A percentile compares a stretch with the other conserved stretches of the same genome.
Conservation (phyloP, 2,888 invertebrate genomes). For the Sipunculus nudus region DNA sequence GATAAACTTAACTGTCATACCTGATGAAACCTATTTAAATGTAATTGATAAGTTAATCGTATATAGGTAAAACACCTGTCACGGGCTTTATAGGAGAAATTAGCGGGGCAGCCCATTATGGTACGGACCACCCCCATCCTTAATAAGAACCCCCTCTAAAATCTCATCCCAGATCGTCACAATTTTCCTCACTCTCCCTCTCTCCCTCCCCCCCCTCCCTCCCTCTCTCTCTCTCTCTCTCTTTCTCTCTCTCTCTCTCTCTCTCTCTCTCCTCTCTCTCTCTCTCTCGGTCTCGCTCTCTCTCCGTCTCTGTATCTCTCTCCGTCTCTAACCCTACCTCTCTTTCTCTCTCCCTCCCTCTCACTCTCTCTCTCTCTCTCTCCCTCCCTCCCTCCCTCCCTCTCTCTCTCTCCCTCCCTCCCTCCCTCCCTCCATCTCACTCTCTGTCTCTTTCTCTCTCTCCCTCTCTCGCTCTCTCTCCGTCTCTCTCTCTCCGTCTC, state of each 20-base stretch:
- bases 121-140: no score
- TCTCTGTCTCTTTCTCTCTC: slow-evolving; percentile 3
- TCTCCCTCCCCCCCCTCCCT: background rate
- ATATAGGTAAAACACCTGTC: no score
- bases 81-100: no score
- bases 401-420: background rate
- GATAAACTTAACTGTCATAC: no score
- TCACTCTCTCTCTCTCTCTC: slow-evolving; percentile 2
- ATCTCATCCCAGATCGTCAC: no score
- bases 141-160: no score
- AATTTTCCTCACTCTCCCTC: background rate
- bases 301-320: background rate
- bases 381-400: background rate
- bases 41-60: no score
- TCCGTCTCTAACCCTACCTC: background rate
- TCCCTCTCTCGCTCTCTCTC: background rate
- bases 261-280: background rate
- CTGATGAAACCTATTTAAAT: no score
- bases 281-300: background rate
- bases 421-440: background rate
- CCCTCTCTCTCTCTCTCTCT: slow-evolving; percentile 5
- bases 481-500: background rate
- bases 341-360: slow-evolving; percentile 6
- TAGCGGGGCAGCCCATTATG: no score
- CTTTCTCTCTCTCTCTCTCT: slow-evolving; percentile 1